phyloP scores from a whole-genome alignment of 2,113 vertebrate genomes.

The Coptodon rendalli region DNA sequence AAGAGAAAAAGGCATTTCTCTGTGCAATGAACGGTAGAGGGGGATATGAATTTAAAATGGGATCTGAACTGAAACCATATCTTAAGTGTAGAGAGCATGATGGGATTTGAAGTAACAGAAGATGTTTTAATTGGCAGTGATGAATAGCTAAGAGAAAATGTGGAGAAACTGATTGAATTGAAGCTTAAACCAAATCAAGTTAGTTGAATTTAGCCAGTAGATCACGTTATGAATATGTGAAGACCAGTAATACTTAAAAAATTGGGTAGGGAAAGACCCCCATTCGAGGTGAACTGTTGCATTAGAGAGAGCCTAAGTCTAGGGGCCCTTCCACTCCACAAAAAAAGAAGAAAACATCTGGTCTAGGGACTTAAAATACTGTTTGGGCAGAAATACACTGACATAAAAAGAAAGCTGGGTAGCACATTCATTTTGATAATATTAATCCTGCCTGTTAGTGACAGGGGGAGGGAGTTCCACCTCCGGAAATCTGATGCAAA shows the following conservation, averaged over 20 bases:
- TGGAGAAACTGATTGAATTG: neutral
- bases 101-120: neutral
- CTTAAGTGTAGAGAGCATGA: neutral
- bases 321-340: neutral
- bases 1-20: neutral
- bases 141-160: neutral
- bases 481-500: neutral
- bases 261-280: neutral
- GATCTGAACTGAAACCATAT: neutral
- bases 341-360: neutral
- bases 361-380: neutral
- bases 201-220: neutral
- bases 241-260: neutral
- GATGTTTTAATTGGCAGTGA: neutral
- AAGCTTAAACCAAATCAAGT: neutral
- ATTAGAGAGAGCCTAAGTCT: neutral
- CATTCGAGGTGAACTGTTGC: neutral
- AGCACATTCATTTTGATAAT: neutral
- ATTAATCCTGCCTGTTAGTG: neutral
- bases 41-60: neutral
- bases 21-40: neutral
- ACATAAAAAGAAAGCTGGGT: neutral
- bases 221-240: neutral
- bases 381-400: neutral
- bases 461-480: neutral